These are phyloP conservation scores for Aleadryas rufinucha DNA, from an alignment of 2,113 vertebrate species.

Conservation along the genomic window DNA sequence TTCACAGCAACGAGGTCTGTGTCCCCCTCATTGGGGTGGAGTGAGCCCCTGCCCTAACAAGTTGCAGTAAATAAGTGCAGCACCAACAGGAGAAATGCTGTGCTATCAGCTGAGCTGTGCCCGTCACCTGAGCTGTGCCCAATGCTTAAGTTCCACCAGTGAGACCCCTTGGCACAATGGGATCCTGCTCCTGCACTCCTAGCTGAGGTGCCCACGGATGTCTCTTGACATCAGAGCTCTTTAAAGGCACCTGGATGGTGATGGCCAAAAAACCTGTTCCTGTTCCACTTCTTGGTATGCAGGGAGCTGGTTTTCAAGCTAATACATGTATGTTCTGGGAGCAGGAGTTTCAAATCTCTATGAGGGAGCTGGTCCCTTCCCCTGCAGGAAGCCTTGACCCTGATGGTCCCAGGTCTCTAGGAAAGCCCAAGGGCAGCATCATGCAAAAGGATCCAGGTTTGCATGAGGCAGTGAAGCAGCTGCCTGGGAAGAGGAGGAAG, in stretches of 20 bases:
- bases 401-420: background rate
- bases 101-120: background rate
- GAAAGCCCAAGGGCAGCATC: background rate
- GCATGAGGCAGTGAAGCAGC: background rate
- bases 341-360: background rate
- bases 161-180: background rate
- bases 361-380: background rate
- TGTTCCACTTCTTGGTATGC: background rate
- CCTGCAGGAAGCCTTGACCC: background rate
- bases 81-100: background rate
- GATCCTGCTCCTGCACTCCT: background rate
- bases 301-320: background rate
- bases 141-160: background rate
- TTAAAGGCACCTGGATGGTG: background rate
- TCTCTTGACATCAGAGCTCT: background rate
- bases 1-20: background rate
- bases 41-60: background rate
- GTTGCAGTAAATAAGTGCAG: background rate
- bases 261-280: background rate
- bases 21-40: rapidly evolving
- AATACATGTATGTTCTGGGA: background rate
- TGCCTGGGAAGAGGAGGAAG: background rate
- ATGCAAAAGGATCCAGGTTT: background rate
- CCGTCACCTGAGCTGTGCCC: background rate
- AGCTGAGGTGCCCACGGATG: background rate